Percentiles rank a stretch among this genome's conserved stretches.
Conservation (phyloP, 2,888 invertebrate genomes). For the Polydrusus cervinus region DNA sequence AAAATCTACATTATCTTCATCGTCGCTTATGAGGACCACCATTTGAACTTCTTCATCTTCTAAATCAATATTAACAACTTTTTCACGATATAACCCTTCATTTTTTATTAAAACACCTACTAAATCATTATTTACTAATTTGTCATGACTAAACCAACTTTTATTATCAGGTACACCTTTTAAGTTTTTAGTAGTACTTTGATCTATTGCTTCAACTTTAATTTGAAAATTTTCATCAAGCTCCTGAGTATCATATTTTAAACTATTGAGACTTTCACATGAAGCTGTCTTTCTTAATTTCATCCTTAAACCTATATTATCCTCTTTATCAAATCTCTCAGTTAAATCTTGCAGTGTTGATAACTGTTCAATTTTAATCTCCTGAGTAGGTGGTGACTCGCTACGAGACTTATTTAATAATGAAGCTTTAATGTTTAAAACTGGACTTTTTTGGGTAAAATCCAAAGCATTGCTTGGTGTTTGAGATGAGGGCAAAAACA, state of each 20-base stretch:
- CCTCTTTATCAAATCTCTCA: conserved; percentile 10
- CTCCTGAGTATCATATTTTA: conserved; percentile 21
- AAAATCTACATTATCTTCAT: conserved; percentile 2
- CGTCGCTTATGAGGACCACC: not conserved
- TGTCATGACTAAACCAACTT: not conserved
- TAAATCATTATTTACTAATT: no score
- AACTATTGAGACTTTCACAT: conserved; percentile 11
- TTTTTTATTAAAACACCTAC: not conserved
- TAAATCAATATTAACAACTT: conserved; percentile 24
- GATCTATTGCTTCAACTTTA: not conserved
- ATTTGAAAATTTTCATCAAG: conserved; percentile 3
- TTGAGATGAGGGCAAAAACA: not conserved
- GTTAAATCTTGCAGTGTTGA: conserved; percentile 2
- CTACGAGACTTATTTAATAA: not conserved
- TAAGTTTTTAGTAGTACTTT: not conserved
- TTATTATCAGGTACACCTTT: not conserved
- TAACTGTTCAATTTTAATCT: not conserved
- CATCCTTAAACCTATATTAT: conserved; percentile 16
- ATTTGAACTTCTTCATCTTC: conserved; percentile 25
- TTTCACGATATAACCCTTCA: not conserved
- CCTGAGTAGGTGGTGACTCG: not conserved
- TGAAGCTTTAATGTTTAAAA: not conserved
- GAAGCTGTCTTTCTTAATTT: not conserved
- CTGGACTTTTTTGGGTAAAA: not conserved
- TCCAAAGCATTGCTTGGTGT: not conserved